Percentiles rank a stretch among this genome's conserved stretches.
Conservation (phyloP, 2,113 vertebrate genomes). For the Calidris pugnax region DNA sequence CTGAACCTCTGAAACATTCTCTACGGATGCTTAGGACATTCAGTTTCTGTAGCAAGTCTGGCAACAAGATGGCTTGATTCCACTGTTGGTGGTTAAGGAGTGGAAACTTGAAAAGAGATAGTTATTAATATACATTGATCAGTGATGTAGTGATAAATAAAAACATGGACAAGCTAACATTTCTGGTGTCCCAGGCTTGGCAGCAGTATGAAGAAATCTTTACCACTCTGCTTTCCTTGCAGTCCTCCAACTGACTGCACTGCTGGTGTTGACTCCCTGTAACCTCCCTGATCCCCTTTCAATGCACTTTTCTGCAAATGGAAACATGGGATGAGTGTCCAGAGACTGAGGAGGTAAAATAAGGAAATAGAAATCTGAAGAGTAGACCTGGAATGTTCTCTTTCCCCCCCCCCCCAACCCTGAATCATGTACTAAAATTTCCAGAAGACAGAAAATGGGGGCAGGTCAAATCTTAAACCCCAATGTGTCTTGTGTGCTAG, state of each 20-base stretch:
- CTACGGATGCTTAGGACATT: accelerated
- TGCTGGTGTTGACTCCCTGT: background rate
- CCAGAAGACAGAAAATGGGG: background rate
- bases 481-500: background rate
- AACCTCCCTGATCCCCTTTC: background rate
- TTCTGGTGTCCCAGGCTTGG: background rate
- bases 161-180: background rate
- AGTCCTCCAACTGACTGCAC: background rate
- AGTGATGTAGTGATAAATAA: background rate
- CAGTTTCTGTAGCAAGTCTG: background rate
- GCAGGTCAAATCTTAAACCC: background rate
- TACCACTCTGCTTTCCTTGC: background rate
- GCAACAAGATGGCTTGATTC: background rate
- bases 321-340: background rate
- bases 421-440: background rate
- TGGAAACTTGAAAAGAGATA: background rate
- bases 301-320: background rate
- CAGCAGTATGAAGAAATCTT: background rate
- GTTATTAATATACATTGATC: background rate
- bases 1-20: background rate
- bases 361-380: background rate
- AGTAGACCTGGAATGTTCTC: background rate
- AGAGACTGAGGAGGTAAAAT: background rate
- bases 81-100: background rate
- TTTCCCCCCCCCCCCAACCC: accelerated